Evolutionary conservation across 2,113 vertebrate genomes (phyloP).

Genomic region (Tyto alba): DNA sequence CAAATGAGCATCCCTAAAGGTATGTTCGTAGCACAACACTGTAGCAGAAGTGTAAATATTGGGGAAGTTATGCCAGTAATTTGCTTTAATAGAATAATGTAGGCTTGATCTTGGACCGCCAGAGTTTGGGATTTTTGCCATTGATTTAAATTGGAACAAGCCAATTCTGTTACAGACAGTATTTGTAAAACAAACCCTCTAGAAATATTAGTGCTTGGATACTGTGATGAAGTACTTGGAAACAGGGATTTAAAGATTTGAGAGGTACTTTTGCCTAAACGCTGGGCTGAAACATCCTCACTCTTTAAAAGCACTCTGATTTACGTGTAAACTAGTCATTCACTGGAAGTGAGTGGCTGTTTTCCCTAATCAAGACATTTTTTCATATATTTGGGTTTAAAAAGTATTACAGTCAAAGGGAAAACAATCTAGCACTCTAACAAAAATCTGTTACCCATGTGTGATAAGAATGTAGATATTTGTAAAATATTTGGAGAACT

Average conservation of each 20-base stretch:
- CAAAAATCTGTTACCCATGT: neutral
- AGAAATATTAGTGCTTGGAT: neutral
- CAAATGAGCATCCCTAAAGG: neutral
- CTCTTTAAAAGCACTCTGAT: neutral
- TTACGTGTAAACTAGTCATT: neutral
- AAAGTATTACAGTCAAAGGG: accelerated
- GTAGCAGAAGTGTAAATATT: neutral
- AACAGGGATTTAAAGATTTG: neutral
- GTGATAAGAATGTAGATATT: neutral
- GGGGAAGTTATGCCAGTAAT: neutral
- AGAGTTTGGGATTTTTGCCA: neutral
- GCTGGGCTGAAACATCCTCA: neutral
- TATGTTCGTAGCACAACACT: neutral
- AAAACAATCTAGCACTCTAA: neutral
- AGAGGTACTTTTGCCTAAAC: neutral
- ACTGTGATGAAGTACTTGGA: neutral
- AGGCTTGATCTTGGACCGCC: neutral
- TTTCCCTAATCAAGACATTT: neutral
- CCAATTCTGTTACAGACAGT: neutral
- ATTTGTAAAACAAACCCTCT: neutral
- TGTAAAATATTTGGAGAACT: neutral
- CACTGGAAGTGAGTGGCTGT: neutral
- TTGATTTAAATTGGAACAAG: neutral
- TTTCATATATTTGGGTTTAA: neutral
- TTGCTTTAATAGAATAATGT: neutral